These are phyloP conservation scores for Zaprionus taronus DNA, from an alignment of 1,140 invertebrate species.

Conservation along the genomic window DNA sequence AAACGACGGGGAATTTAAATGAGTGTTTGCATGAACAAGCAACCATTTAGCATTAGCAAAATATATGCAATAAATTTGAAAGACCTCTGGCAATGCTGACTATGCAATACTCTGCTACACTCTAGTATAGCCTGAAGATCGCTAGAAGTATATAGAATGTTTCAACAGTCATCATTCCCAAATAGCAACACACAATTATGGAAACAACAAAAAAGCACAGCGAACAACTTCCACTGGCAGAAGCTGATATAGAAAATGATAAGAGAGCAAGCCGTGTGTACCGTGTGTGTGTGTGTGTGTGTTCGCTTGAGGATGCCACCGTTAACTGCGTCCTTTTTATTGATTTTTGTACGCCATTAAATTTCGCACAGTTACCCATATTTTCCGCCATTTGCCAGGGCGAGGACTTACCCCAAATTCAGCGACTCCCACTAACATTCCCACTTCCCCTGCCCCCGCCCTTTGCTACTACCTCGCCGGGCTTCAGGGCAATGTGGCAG, in stretches of 20 bases:
- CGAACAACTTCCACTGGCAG: background rate
- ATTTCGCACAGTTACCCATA: constrained; percentile 82
- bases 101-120: background rate
- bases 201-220: background rate
- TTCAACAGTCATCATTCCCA: too few species aligned
- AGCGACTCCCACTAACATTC: background rate
- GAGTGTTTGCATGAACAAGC: constrained; percentile 22
- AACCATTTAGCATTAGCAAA: constrained; percentile 32
- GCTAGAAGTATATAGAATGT: background rate
- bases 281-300: constrained; percentile 19
- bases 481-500: constrained; percentile 71
- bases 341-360: constrained; percentile 80
- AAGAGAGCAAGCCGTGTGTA: background rate
- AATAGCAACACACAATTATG: background rate
- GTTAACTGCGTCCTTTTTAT: constrained; percentile 67
- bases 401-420: constrained; percentile 52
- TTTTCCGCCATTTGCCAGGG: constrained; percentile 73
- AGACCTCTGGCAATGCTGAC: background rate
- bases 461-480: background rate
- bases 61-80: constrained; percentile 15
- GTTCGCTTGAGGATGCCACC: constrained; percentile 18
- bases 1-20: constrained; percentile 21
- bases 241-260: background rate
- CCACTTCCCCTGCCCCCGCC: background rate
- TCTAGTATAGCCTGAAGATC: background rate